These are phyloP conservation scores for Nyctibius grandis DNA, from an alignment of 2,797 vertebrate genomes.

Conservation along the genomic window DNA sequence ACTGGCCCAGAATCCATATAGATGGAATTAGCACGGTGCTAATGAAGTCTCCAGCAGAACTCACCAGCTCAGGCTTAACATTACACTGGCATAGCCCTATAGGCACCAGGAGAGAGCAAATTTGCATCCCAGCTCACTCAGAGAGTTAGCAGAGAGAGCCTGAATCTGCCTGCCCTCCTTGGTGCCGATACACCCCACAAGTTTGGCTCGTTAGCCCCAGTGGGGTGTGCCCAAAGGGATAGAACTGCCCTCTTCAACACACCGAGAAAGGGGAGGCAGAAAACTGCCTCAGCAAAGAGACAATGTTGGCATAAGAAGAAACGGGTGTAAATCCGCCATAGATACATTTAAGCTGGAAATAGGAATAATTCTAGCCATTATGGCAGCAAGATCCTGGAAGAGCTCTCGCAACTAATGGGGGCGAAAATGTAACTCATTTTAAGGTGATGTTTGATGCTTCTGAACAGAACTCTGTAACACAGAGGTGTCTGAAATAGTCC, in stretches of 20 bases:
- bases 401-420: neutral
- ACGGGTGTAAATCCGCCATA: neutral
- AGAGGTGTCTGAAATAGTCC: neutral
- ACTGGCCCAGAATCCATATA: neutral
- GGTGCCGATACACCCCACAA: rapidly evolving
- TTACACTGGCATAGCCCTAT: neutral
- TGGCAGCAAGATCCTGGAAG: neutral
- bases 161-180: neutral
- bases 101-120: neutral
- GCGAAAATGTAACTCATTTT: neutral
- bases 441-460: neutral
- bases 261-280: neutral
- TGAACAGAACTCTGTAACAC: neutral
- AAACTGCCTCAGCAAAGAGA: neutral
- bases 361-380: neutral
- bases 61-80: neutral
- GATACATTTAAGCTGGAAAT: neutral
- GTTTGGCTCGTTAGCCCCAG: neutral
- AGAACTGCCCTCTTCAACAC: neutral
- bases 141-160: neutral
- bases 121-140: neutral
- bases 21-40: neutral
- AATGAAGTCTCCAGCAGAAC: slow-evolving; percentile 42
- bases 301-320: neutral
- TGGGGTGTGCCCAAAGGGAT: neutral